phyloP scores from a whole-genome alignment of 2,797 vertebrate species.

The Hyperoplus lanceolatus region DNA sequence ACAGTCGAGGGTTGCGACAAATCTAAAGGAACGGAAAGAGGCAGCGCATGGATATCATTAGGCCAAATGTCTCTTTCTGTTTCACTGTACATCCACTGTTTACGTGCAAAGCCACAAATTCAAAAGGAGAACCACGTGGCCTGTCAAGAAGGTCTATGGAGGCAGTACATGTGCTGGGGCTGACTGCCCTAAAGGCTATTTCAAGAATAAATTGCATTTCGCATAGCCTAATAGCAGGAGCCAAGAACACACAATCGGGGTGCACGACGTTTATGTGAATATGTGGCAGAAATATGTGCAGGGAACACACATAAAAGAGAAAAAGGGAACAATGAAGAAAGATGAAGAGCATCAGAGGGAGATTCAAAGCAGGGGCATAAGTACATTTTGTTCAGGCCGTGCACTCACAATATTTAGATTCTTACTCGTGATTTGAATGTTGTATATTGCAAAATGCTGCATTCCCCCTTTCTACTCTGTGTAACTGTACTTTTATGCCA shows the following conservation, averaged over 20 bases:
- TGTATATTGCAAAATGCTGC: neutral
- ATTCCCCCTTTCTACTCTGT: no score
- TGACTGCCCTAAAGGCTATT: conserved; percentile 33
- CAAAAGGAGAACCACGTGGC: conserved; percentile 62
- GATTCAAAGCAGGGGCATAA: neutral
- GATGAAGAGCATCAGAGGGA: neutral
- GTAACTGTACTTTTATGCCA: neutral
- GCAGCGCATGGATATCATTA: conserved; percentile 69
- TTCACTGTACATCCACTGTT: conserved; percentile 65
- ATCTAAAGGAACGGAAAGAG: conserved; percentile 65
- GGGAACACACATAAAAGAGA: conserved; percentile 8
- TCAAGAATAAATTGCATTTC: conserved; percentile 46
- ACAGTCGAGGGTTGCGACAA: conserved; percentile 48
- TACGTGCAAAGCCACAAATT: conserved; percentile 55
- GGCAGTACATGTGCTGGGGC: conserved; percentile 11
- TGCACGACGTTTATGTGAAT: conserved; percentile 33
- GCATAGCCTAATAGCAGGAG: conserved; percentile 14
- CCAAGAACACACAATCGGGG: conserved; percentile 12
- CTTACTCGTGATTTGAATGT: neutral
- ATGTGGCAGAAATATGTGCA: conserved; percentile 5
- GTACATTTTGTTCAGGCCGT: neutral
- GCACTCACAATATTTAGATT: neutral
- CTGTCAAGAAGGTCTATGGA: conserved; percentile 43
- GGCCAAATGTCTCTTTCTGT: conserved; percentile 73
- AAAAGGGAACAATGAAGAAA: neutral